A percentile compares a stretch with the other conserved stretches of the same genome.
Evolutionary conservation across 2,888 invertebrate genomes (phyloP).

Genomic region (Drosophila lutescens): DNA sequence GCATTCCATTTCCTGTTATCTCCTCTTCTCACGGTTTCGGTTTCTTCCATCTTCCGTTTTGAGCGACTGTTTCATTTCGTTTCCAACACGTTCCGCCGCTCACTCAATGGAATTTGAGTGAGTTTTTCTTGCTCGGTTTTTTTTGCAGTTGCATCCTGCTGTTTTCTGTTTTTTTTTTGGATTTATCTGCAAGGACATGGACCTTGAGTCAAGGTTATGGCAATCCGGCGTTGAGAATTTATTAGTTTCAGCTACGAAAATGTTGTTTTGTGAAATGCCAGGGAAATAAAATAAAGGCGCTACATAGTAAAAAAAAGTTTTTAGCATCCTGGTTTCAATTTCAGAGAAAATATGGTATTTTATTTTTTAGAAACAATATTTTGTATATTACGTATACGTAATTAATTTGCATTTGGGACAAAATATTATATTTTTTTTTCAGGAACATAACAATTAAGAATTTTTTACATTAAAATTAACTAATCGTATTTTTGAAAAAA

Average conservation of each 20-base stretch:
- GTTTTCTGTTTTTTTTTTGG: constrained; percentile 1
- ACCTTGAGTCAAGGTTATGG: constrained; percentile 42
- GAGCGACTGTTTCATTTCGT: constrained; percentile 67
- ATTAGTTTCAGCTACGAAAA: neutral
- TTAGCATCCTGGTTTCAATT: too few relatives aligned
- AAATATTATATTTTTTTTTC: too few relatives aligned
- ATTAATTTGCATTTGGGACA: too few relatives aligned
- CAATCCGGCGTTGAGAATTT: neutral
- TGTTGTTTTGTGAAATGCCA: too few relatives aligned
- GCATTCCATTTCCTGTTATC: constrained; percentile 59
- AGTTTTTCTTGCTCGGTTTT: constrained; percentile 1
- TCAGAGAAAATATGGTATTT: too few relatives aligned
- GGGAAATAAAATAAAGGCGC: too few relatives aligned
- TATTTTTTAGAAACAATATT: too few relatives aligned
- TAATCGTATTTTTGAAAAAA: too few relatives aligned
- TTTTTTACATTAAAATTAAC: too few relatives aligned
- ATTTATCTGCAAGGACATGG: constrained; percentile 41
- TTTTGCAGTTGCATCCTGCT: constrained; percentile 31
- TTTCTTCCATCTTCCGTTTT: constrained; percentile 17
- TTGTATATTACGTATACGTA: too few relatives aligned
- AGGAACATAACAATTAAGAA: too few relatives aligned
- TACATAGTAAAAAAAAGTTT: too few relatives aligned
- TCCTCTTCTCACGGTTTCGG: constrained; percentile 40
- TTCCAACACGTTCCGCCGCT: constrained; percentile 81
- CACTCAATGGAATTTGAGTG: constrained; percentile 31